Conservation (phyloP, 2,888 invertebrate species). For the Mechanitis messenoides region DNA sequence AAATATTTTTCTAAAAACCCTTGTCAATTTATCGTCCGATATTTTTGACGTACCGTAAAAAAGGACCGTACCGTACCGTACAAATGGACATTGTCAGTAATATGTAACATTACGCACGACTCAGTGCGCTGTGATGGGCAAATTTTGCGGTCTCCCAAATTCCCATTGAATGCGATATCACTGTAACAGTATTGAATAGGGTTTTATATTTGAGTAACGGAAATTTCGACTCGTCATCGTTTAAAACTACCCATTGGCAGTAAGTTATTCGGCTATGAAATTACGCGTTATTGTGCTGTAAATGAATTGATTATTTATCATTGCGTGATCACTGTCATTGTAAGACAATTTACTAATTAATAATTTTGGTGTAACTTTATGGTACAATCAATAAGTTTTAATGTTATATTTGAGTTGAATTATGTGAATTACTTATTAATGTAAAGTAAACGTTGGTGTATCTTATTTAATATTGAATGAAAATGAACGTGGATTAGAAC, state of each 20-base stretch:
- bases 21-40: not conserved
- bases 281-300: constrained; percentile 8
- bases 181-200: constrained; percentile 29
- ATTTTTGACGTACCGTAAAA: not conserved
- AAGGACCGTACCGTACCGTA: not conserved
- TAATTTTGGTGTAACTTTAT: too few relatives aligned
- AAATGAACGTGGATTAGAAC: too few relatives aligned
- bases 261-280: constrained; percentile 19
- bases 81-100: constrained; percentile 29
- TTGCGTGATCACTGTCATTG: too few relatives aligned
- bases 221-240: constrained; percentile 47
- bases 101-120: constrained; percentile 51
- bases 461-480: too few relatives aligned
- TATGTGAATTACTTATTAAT: too few relatives aligned
- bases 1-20: not conserved
- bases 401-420: too few relatives aligned
- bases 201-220: constrained; percentile 52
- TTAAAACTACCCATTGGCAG: constrained; percentile 34
- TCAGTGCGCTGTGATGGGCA: constrained; percentile 59
- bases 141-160: constrained; percentile 66
- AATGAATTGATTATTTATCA: too few relatives aligned
- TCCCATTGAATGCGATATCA: constrained; percentile 51
- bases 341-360: too few relatives aligned
- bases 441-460: too few relatives aligned
- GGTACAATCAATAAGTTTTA: too few relatives aligned